A percentile compares a stretch with the other conserved stretches of the same genome.
These are phyloP conservation scores for Trichonephila clavipes DNA, from an alignment of 1,140 invertebrate species.

Conservation along the genomic window DNA sequence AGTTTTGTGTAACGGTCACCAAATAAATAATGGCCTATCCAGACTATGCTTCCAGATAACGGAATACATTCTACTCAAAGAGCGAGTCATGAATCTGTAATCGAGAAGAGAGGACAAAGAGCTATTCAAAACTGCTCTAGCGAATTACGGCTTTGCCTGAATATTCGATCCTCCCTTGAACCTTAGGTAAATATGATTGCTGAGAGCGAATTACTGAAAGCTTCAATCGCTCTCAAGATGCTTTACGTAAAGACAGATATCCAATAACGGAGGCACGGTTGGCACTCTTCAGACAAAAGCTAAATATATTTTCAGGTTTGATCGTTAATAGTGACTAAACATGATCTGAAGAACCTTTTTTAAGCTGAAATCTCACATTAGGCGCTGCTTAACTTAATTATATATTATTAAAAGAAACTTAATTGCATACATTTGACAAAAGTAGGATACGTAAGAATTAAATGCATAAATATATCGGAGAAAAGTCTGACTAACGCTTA, in stretches of 20 bases:
- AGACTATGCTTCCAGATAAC: not conserved
- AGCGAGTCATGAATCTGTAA: not conserved
- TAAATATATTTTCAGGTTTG: not conserved
- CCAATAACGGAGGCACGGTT: not conserved
- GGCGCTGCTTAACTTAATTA: too few species aligned
- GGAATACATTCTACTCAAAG: not conserved
- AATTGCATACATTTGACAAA: too few species aligned
- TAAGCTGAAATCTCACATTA: too few species aligned
- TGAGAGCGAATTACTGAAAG: not conserved
- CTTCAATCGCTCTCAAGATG: not conserved
- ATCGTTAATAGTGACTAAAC: not conserved
- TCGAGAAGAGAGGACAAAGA: not conserved
- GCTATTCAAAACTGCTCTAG: not conserved
- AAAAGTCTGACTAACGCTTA: too few species aligned
- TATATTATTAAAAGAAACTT: too few species aligned
- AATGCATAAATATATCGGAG: too few species aligned
- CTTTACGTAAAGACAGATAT: not conserved
- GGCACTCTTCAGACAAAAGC: not conserved
- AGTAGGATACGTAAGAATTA: too few species aligned
- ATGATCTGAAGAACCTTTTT: too few species aligned
- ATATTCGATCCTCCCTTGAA: not conserved
- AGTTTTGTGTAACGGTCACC: not conserved
- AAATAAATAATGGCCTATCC: not conserved
- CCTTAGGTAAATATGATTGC: not conserved
- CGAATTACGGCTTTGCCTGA: not conserved